A percentile compares a stretch with the other conserved stretches of the same genome.
Evolutionary conservation across 2,797 vertebrate genomes (phyloP).

Genomic region (Oreonectes daqikongensis): DNA sequence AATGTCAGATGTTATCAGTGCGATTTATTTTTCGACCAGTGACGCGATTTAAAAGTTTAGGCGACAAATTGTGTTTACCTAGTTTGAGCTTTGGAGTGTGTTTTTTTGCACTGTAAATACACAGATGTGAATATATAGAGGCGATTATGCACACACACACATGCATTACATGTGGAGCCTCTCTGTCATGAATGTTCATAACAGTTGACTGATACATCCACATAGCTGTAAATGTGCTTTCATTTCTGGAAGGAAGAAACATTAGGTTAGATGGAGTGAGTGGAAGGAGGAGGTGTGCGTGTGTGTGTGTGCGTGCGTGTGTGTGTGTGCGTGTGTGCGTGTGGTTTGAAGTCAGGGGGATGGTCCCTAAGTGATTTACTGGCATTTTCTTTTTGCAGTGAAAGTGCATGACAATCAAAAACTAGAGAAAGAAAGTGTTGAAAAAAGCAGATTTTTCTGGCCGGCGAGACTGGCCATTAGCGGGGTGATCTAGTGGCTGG

Average conservation of each 20-base stretch:
- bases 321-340: background rate
- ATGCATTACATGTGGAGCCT: background rate
- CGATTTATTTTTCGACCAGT: conserved; percentile 40
- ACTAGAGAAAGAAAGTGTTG: conserved; percentile 59
- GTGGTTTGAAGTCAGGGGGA: conserved; percentile 53
- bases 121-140: background rate
- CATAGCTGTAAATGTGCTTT: conserved; percentile 7
- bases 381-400: conserved; percentile 69
- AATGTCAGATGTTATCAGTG: conserved; percentile 51
- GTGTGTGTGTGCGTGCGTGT: background rate
- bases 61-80: conserved; percentile 27
- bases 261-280: conserved; percentile 43
- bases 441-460: conserved; percentile 70
- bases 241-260: conserved; percentile 6
- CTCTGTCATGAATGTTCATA: background rate
- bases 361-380: conserved; percentile 72
- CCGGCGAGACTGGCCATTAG: conserved; percentile 68
- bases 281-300: conserved; percentile 27
- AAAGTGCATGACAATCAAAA: conserved; percentile 67
- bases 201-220: conserved; percentile 1
- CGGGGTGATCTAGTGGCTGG: conserved; percentile 61
- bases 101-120: conserved; percentile 26
- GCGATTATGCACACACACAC: background rate
- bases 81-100: conserved; percentile 5
- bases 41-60: conserved; percentile 29